Conservation (phyloP, 2,797 vertebrate species). For the Mormyrops boulengeri region DNA sequence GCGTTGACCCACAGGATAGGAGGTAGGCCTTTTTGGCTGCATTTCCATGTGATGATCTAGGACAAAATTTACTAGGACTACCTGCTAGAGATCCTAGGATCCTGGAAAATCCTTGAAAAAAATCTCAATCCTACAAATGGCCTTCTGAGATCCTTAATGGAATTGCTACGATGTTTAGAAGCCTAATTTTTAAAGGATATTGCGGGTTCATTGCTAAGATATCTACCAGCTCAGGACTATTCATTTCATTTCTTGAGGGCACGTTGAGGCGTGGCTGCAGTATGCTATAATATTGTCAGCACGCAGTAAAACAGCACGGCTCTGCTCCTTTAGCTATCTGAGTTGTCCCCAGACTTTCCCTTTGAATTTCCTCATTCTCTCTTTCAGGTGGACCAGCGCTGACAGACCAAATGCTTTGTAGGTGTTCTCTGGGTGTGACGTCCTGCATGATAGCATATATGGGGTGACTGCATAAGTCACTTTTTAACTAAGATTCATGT, state of each 20-base stretch:
- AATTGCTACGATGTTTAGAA: background rate
- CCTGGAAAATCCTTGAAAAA: background rate
- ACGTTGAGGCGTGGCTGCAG: background rate
- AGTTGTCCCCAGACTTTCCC: conserved; percentile 40
- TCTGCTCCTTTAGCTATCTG: conserved; percentile 32
- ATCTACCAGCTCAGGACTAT: background rate
- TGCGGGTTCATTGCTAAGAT: background rate
- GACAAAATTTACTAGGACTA: background rate
- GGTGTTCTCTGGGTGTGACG: conserved; percentile 49
- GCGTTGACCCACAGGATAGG: conserved; percentile 77
- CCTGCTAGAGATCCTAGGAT: background rate
- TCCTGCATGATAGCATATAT: background rate
- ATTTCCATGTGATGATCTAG: background rate
- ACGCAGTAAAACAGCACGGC: background rate
- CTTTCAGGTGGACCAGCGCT: conserved; percentile 78
- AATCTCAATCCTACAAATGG: background rate
- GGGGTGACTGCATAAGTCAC: background rate
- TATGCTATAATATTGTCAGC: background rate
- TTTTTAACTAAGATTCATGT: background rate
- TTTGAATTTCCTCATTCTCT: conserved; percentile 37
- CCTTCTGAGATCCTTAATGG: background rate
- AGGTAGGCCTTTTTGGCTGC: conserved; percentile 58
- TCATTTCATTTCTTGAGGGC: background rate
- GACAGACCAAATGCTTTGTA: conserved; percentile 81
- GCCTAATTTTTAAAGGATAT: background rate